phyloP scores from a whole-genome alignment of 2,113 vertebrate genomes.

The Psophia crepitans region DNA sequence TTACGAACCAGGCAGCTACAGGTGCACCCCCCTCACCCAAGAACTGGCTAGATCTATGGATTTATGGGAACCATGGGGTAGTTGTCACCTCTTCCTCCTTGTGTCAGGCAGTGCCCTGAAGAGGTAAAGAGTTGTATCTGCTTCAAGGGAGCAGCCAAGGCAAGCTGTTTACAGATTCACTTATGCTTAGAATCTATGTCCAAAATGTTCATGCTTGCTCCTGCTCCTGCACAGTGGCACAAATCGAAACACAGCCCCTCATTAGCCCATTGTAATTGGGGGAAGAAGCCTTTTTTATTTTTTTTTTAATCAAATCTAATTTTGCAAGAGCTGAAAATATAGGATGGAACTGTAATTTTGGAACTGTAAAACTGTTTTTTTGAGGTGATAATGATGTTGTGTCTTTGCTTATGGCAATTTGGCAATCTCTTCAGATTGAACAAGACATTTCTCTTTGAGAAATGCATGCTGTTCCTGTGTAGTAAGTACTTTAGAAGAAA shows the following conservation, averaged over 20 bases:
- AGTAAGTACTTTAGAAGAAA: slow-evolving; percentile 23
- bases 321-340: neutral
- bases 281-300: neutral
- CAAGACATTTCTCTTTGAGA: slow-evolving; percentile 6
- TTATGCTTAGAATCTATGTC: neutral
- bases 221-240: neutral
- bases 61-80: neutral
- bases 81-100: neutral
- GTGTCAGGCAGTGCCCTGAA: neutral
- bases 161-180: neutral
- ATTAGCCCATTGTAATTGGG: neutral
- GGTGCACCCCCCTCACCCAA: neutral
- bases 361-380: neutral
- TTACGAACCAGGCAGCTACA: neutral
- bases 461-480: slow-evolving; percentile 3
- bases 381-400: neutral
- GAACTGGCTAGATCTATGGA: neutral
- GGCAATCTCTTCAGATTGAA: neutral
- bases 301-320: neutral
- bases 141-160: neutral
- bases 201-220: neutral
- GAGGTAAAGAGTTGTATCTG: neutral
- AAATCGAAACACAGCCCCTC: neutral
- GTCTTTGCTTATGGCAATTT: neutral
- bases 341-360: neutral